Evolutionary conservation across 2,888 invertebrate species (phyloP), one percentile per base, ranked within the genome.

Genomic region (Apantesis nais): DNA sequence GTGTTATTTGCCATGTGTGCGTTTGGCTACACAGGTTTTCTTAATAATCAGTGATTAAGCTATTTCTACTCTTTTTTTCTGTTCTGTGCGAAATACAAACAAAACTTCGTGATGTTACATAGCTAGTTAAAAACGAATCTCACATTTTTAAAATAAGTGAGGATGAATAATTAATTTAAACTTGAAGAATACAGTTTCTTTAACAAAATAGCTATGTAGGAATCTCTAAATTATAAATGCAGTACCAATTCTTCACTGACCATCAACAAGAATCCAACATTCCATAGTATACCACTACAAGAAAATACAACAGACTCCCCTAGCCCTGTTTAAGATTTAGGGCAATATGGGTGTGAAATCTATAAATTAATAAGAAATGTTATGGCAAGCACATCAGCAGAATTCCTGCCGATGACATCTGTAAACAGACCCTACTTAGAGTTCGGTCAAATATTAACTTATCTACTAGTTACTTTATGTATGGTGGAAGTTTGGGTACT

Each of bases 381-480:
- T 71, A 65, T 65, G 71, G 71, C 65, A 52, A 72, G 72, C 73
- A 62, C 75, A 73, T 80, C 77, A 78, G 72, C 77, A 65, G 68
- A 77, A 78, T 74, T 78, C 73, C 81, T 83, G 83, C 67, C 67
- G 68, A 82, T 81, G 86, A 84, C 86, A 75, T 82, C 69, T 73
- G 79, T 78, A 79, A 72, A 78, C 74, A 80, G 29, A 74, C 76
- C 82, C 75, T 70, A 62, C 63, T 44, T 62, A 66, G 77, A 83
- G 77, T 77, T 75, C 75, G 83, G 82, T 81, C 76, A 78, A 82
- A 83, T 82, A 84, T 84, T 82, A 80, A 84, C 82, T 81, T 82
- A 78, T 77, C 74, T 74, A 75, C 78, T 65, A 76, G 77, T 77
- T 83, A 72, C 65, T 72, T 62, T 39, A 58, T 22, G 68, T 67